Conservation (phyloP, 2,888 invertebrate species). For the Mantis religiosa region DNA sequence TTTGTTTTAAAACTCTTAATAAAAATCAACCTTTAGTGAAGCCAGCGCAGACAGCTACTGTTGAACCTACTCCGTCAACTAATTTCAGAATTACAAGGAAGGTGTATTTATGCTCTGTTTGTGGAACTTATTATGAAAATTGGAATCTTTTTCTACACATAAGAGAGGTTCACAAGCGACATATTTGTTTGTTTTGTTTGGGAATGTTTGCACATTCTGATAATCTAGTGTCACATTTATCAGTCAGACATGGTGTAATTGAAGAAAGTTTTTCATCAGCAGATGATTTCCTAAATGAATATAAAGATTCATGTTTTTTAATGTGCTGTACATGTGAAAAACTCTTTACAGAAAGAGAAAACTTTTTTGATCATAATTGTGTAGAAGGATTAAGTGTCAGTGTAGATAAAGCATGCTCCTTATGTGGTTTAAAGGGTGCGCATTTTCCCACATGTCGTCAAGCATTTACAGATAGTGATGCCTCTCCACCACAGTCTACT, state of each 20-base stretch:
- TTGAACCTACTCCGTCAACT: constrained; percentile 44
- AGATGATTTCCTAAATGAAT: constrained; percentile 62
- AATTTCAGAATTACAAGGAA: constrained; percentile 67
- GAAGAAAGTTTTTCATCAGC: constrained; percentile 64
- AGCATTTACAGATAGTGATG: constrained; percentile 16
- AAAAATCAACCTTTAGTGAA: constrained; percentile 39
- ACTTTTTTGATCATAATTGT: constrained; percentile 73
- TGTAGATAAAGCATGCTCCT: constrained; percentile 38
- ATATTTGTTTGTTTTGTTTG: constrained; percentile 78
- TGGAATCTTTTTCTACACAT: constrained; percentile 84
- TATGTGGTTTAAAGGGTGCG: constrained; percentile 42
- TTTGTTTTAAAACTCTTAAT: constrained; percentile 47
- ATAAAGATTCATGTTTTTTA: constrained; percentile 66
- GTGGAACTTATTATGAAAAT: constrained; percentile 79
- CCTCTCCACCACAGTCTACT: not conserved
- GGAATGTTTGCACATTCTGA: constrained; percentile 79
- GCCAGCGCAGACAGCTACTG: constrained; percentile 46
- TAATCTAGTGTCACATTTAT: constrained; percentile 71
- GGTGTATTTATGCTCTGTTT: constrained; percentile 76
- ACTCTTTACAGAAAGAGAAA: constrained; percentile 70
- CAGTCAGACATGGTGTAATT: constrained; percentile 71
- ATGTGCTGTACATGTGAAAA: constrained; percentile 79
- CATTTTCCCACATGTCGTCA: constrained; percentile 43
- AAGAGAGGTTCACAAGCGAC: constrained; percentile 75
- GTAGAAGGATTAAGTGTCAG: not conserved